phyloP scores from a whole-genome alignment of 2,113 vertebrate genomes.

The Antechinus flavipes region DNA sequence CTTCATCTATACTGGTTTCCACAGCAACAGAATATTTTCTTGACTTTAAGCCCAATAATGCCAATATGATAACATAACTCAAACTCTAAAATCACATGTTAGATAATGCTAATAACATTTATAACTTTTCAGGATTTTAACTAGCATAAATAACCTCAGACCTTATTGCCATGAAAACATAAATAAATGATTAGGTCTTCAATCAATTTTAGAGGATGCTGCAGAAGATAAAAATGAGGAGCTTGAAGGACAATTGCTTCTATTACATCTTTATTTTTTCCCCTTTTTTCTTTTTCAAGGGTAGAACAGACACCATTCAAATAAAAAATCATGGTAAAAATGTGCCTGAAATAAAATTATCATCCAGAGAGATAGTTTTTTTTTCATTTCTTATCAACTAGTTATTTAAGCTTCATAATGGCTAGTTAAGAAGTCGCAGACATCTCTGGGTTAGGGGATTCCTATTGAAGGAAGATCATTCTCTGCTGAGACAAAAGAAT shows the following conservation, averaged over 20 bases:
- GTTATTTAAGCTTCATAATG: neutral
- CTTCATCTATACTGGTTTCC: conserved; percentile 9
- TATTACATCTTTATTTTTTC: conserved; percentile 30
- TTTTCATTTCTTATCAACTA: neutral
- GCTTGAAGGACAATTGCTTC: neutral
- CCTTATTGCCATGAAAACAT: neutral
- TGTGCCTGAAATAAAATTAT: neutral
- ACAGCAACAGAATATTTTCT: neutral
- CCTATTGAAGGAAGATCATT: conserved; percentile 15
- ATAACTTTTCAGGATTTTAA: neutral
- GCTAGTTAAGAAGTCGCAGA: neutral
- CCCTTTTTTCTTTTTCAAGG: neutral
- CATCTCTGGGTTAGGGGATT: conserved; percentile 29
- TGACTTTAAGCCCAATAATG: neutral
- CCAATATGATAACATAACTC: conserved; percentile 1
- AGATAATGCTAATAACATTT: conserved; percentile 47
- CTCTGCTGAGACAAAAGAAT: neutral
- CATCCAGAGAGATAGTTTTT: neutral
- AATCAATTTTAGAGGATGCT: conserved; percentile 45
- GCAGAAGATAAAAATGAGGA: conserved; percentile 36
- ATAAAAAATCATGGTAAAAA: conserved; percentile 14
- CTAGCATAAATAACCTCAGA: neutral
- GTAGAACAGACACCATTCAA: neutral
- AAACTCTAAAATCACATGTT: conserved; percentile 27
- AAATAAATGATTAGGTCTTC: neutral